Evolutionary conservation across 1,140 invertebrate species (phyloP).

Genomic region (Drosophila mauritiana): DNA sequence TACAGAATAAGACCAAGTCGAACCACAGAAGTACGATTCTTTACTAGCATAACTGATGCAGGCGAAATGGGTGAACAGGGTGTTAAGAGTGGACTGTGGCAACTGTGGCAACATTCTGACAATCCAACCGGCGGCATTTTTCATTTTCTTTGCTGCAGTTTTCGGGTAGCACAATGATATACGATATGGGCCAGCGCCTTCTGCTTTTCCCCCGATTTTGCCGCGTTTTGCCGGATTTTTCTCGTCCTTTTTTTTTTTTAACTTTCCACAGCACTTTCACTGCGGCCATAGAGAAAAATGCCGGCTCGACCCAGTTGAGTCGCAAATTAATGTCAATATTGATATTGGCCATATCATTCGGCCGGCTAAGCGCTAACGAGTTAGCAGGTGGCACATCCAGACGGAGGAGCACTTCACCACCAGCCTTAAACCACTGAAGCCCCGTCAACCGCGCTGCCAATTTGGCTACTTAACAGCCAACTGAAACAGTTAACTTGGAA

Average conservation of each 20-base stretch:
- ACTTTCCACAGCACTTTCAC: slow-evolving; percentile 25
- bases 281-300: slow-evolving; percentile 7
- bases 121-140: slow-evolving; percentile 50
- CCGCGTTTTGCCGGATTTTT: neutral
- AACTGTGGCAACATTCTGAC: slow-evolving; percentile 56
- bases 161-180: slow-evolving; percentile 58
- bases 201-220: slow-evolving; percentile 9
- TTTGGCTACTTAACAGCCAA: neutral
- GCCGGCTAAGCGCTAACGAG: slow-evolving; percentile 62
- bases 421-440: slow-evolving; percentile 10
- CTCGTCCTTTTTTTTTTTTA: neutral
- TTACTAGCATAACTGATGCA: slow-evolving; percentile 7
- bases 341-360: slow-evolving; percentile 66
- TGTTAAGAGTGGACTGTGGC: slow-evolving; percentile 1
- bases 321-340: slow-evolving; percentile 75
- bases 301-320: slow-evolving; percentile 17
- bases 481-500: neutral
- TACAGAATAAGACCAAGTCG: slow-evolving; percentile 37
- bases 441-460: neutral
- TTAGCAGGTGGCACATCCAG: slow-evolving; percentile 45
- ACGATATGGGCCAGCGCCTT: slow-evolving; percentile 61
- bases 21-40: slow-evolving; percentile 6
- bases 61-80: slow-evolving; percentile 8
- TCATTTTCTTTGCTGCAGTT: slow-evolving; percentile 46
- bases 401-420: neutral